Percentiles rank a stretch among this genome's conserved stretches.
Conservation (phyloP, 1,140 invertebrate species). For the Sminthurinus signatus region DNA sequence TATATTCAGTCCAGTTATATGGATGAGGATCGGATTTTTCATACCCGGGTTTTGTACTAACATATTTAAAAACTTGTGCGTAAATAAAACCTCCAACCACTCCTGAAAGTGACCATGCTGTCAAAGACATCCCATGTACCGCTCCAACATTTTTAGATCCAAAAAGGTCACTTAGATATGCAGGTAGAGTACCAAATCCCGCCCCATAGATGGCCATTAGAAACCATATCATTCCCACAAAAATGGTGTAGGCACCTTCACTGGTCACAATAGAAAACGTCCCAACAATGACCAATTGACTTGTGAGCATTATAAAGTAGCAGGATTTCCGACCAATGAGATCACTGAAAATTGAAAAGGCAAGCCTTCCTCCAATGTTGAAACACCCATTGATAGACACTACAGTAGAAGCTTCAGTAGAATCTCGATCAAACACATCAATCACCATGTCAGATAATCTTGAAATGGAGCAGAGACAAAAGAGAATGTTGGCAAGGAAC, state of each 20-base stretch:
- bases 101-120: slow-evolving; percentile 33
- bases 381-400: slow-evolving; percentile 36
- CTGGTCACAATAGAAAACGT: slow-evolving; percentile 28
- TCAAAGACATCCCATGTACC: slow-evolving; percentile 34
- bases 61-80: slow-evolving; percentile 23
- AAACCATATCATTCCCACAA: slow-evolving; percentile 27
- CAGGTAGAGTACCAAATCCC: slow-evolving; percentile 30
- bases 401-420: slow-evolving; percentile 27
- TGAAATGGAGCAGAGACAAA: slow-evolving; percentile 27
- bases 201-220: slow-evolving; percentile 29
- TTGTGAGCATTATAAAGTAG: slow-evolving; percentile 25
- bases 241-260: slow-evolving; percentile 21
- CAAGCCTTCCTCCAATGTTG: slow-evolving; percentile 30
- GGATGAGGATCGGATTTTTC: slow-evolving; percentile 16
- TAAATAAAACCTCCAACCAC: slow-evolving; percentile 32
- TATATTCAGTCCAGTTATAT: too few relatives aligned
- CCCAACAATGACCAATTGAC: slow-evolving; percentile 27
- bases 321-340: slow-evolving; percentile 34
- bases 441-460: slow-evolving; percentile 33
- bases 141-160: slow-evolving; percentile 30
- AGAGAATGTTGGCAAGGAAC: slow-evolving; percentile 29
- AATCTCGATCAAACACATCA: slow-evolving; percentile 22
- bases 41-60: neutral
- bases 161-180: slow-evolving; percentile 35
- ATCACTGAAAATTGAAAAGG: slow-evolving; percentile 27